A percentile compares a stretch with the other conserved stretches of the same genome.
These are phyloP conservation scores for Caenorhabditis panamensis DNA, from an alignment of 2,888 invertebrate species.

Conservation along the genomic window DNA sequence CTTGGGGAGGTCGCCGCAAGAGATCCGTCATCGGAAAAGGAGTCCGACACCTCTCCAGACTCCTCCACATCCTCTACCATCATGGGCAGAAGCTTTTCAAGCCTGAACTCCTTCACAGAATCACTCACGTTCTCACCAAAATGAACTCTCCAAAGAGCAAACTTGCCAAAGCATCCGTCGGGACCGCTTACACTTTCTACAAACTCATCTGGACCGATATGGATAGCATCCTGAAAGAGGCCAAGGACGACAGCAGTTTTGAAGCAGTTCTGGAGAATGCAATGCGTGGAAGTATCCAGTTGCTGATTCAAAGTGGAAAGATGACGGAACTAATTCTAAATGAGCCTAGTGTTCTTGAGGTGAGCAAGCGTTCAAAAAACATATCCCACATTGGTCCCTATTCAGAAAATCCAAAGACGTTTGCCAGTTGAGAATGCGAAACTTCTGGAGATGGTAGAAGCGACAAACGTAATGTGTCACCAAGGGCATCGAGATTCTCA, in stretches of 20 bases:
- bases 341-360: slow-evolving; percentile 13
- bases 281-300: slow-evolving; percentile 30
- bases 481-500: slow-evolving; percentile 15
- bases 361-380: no score
- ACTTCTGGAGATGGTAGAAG: slow-evolving; percentile 13
- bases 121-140: slow-evolving; percentile 6
- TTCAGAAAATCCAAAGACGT: slow-evolving; percentile 27
- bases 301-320: slow-evolving; percentile 4
- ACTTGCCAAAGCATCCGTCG: not conserved
- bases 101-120: slow-evolving; percentile 19
- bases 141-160: not conserved
- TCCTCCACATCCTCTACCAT: slow-evolving; percentile 14
- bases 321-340: slow-evolving; percentile 34
- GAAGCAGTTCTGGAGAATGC: slow-evolving; percentile 34
- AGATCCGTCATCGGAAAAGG: slow-evolving; percentile 10
- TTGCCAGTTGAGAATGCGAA: slow-evolving; percentile 12
- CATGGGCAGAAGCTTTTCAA: slow-evolving; percentile 6
- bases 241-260: slow-evolving; percentile 7
- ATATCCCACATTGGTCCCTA: not conserved
- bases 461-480: slow-evolving; percentile 9
- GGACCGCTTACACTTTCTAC: slow-evolving; percentile 1
- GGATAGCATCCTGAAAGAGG: slow-evolving; percentile 3
- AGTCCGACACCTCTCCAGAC: slow-evolving; percentile 21
- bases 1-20: not conserved
- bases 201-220: slow-evolving; percentile 31